Evolutionary conservation across 2,113 vertebrate species (phyloP), one percentile per base, ranked within the genome.

Genomic region (Machaerirhynchus nigripectus): DNA sequence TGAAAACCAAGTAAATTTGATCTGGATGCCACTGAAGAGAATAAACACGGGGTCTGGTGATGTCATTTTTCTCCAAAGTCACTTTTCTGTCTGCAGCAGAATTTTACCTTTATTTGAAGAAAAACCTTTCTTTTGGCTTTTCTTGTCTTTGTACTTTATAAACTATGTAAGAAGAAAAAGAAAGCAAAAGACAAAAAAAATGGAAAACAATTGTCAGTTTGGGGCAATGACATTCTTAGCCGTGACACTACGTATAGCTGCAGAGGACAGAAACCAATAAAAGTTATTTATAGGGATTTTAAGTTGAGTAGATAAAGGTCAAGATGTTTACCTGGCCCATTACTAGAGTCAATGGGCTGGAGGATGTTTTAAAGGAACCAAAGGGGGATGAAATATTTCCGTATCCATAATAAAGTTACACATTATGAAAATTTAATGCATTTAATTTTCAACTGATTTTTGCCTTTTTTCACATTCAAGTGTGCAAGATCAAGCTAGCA

Each of bases 1-100:
- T 96, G 92, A 96, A 96, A 96, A 95, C 56, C 46, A 60, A 90
- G 86, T 84, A 90, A 89, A 96, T 96, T 95, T 92, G 90, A 95
- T 94, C 79, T 93, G 68, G 64, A 78, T 92, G 73, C 76, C 37
- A 53, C 65, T 64, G 76, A 95, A 92, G 64, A 96, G 64, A 96
- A 74, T 70, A 94, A 95, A 88, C 59, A 86, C 0, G 0, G 59
- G 90, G 61, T 18, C n/a, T 74, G 19, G 27, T 88, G 67, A 86
- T 55, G 71, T 80, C 3, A 52, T 70, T 90, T 94, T 93, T 68
- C 84, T 84, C 30, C 90, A 75, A 88, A 95, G 88, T 95, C 68
- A 90, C 76, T 84, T 56, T 84, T 89, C 69, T 64, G 37, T 81
- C 69, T 93, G 65, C 73, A 86, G 86, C n/a, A 89, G 49, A 64